Percentiles rank a stretch among this genome's conserved stretches.
phyloP scores from a whole-genome alignment of 2,113 vertebrate species.

The Microcebus tavaratra region DNA sequence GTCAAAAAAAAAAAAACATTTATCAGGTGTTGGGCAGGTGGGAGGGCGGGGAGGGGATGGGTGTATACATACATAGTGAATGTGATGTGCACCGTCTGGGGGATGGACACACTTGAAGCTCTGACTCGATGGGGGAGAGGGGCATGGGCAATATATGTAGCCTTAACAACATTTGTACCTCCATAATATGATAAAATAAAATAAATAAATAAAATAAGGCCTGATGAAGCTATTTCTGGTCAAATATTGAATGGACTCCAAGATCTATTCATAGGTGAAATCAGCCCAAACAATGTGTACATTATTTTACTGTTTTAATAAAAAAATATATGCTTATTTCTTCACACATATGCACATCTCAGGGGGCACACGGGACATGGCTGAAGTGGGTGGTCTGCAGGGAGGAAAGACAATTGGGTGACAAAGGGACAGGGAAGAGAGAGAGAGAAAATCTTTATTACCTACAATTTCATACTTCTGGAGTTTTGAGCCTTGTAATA shows the following conservation, averaged over 20 bases:
- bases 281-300: neutral
- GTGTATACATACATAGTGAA: no score
- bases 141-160: no score
- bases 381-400: no score
- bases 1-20: no score
- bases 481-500: neutral
- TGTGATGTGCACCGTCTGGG: no score
- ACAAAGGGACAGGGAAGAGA: rapidly evolving
- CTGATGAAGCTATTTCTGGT: neutral
- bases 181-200: no score
- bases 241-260: neutral
- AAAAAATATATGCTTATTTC: neutral
- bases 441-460: no score
- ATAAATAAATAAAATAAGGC: neutral
- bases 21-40: no score
- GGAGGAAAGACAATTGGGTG: neutral
- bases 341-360: rapidly evolving
- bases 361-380: rapidly evolving
- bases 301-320: neutral
- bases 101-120: no score
- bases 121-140: no score
- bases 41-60: no score
- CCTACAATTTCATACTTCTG: neutral
- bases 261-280: neutral
- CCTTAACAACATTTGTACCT: no score